These are phyloP conservation scores for Drosophila athabasca DNA, from an alignment of 1,140 invertebrate genomes.

Conservation along the genomic window DNA sequence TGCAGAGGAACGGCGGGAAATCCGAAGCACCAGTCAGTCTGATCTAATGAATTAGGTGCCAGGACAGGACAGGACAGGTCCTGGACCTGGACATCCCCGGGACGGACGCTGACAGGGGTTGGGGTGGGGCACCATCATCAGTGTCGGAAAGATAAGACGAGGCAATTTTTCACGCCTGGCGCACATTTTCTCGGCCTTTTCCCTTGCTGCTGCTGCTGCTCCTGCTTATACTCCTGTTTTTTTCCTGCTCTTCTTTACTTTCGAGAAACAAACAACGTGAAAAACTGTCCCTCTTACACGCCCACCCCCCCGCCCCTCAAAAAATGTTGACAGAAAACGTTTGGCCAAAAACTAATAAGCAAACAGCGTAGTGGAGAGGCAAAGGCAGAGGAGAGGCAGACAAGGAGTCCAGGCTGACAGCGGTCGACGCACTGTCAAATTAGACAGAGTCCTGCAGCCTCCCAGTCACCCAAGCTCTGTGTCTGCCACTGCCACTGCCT, in stretches of 20 bases:
- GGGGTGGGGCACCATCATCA: constrained; percentile 4
- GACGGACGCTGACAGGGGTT: background rate
- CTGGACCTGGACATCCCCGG: background rate
- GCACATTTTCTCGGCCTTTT: constrained; percentile 11
- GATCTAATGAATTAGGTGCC: constrained; percentile 48
- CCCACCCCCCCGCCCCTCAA: too few species aligned
- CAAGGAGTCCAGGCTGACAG: constrained; percentile 14
- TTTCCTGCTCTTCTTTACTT: too few species aligned
- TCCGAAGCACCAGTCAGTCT: constrained; percentile 9
- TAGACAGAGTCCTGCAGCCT: constrained; percentile 21
- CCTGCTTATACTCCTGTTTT: too few species aligned
- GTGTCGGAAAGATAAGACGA: constrained; percentile 34
- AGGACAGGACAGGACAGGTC: background rate
- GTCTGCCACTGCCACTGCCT: background rate
- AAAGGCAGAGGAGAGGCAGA: too few species aligned
- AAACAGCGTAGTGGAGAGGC: background rate
- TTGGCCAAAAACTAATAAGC: constrained; percentile 33
- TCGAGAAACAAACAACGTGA: too few species aligned
- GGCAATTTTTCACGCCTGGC: constrained; percentile 33
- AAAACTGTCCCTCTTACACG: too few species aligned
- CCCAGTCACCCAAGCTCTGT: background rate
- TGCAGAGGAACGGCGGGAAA: background rate
- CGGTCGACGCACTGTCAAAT: constrained; percentile 51
- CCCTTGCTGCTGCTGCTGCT: background rate
- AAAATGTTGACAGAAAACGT: constrained; percentile 27